phyloP scores from a whole-genome alignment of 2,113 vertebrate species.

The Xyrauchen texanus region DNA sequence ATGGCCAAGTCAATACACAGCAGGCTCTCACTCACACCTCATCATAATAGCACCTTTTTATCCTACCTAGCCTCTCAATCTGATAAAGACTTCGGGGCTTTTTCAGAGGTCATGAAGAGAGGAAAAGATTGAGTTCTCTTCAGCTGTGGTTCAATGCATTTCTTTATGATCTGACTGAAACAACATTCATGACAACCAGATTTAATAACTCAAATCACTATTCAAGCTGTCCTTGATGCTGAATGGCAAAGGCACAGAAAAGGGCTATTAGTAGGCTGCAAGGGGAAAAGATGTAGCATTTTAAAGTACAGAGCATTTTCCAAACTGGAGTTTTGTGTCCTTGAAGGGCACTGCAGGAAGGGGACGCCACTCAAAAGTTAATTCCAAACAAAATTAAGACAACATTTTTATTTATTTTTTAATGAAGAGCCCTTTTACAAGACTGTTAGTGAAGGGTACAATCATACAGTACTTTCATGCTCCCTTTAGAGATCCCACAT shows the following conservation, averaged over 20 bases:
- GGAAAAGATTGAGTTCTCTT: slow-evolving; percentile 22
- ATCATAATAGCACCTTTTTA: not conserved
- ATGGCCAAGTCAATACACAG: slow-evolving; percentile 15
- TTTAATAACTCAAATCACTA: slow-evolving; percentile 39
- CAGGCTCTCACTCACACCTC: not conserved
- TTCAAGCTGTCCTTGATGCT: not conserved
- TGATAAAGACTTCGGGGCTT: slow-evolving; percentile 41
- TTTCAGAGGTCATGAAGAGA: slow-evolving; percentile 7
- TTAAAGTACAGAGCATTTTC: too few relatives aligned
- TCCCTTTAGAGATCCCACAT: too few relatives aligned
- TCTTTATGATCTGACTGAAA: slow-evolving; percentile 62
- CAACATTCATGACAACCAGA: slow-evolving; percentile 48
- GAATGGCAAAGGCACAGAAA: slow-evolving; percentile 56
- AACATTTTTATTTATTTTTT: too few relatives aligned
- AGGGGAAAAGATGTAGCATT: too few relatives aligned
- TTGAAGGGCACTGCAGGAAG: too few relatives aligned
- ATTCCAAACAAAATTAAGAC: too few relatives aligned
- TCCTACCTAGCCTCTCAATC: slow-evolving; percentile 26
- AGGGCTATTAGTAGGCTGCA: slow-evolving; percentile 61
- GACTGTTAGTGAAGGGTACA: too few relatives aligned
- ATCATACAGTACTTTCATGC: too few relatives aligned
- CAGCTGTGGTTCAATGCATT: slow-evolving; percentile 64
- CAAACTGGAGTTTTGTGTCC: too few relatives aligned
- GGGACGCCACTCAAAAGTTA: too few relatives aligned
- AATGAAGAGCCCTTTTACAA: too few relatives aligned